Conservation (phyloP, 2,797 vertebrate species). For the Buphagus erythrorhynchus region DNA sequence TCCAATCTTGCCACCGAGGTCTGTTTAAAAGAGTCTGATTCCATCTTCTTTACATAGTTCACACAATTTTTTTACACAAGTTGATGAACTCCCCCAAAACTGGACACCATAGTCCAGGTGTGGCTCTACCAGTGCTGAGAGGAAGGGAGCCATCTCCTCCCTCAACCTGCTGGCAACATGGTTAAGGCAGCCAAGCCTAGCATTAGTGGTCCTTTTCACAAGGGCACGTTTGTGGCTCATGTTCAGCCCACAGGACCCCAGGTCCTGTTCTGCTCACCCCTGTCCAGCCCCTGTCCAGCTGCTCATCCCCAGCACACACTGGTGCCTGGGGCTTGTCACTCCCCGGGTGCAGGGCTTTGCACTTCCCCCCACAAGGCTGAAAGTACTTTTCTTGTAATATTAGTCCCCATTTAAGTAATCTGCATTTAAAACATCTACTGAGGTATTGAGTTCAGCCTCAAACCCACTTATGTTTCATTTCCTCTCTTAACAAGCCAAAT, state of each 20-base stretch:
- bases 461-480: neutral
- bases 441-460: neutral
- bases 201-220: accelerated
- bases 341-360: neutral
- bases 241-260: neutral
- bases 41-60: neutral
- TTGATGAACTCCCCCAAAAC: neutral
- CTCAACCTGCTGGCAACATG: neutral
- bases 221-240: neutral
- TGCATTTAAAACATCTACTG: neutral
- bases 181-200: neutral
- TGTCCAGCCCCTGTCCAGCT: neutral
- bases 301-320: too few relatives aligned
- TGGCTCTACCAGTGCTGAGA: too few relatives aligned
- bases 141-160: neutral
- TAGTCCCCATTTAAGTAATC: neutral
- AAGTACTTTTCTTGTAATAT: neutral
- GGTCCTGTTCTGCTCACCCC: neutral
- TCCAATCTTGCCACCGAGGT: accelerated
- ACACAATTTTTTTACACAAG: neutral
- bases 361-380: neutral
- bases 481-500: neutral
- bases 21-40: neutral
- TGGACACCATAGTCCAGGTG: neutral
- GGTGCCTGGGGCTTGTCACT: accelerated